These are phyloP conservation scores for Leptinotarsa rubiginosa DNA, from an alignment of 2,888 invertebrate genomes.

Conservation along the genomic window DNA sequence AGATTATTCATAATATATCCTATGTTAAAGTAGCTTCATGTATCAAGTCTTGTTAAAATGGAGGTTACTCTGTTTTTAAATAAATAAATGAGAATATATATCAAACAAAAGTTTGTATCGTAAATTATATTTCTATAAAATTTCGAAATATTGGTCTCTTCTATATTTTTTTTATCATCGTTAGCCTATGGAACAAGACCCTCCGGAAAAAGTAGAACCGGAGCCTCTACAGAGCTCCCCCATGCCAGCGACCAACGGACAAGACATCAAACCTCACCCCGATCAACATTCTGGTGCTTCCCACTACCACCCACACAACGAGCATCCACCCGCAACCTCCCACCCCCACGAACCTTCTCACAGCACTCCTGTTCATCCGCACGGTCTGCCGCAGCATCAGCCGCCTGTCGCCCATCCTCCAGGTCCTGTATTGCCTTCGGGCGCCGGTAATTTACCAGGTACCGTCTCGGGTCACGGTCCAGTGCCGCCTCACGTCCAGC, in stretches of 20 bases:
- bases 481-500: constrained; percentile 46
- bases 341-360: constrained; percentile 26
- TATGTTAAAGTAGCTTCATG: no score
- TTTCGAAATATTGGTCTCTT: no score
- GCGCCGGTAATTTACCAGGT: constrained; percentile 8
- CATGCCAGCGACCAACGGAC: constrained; percentile 32
- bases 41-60: no score
- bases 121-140: no score
- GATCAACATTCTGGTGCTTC: constrained; percentile 47
- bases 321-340: constrained; percentile 6
- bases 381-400: constrained; percentile 47
- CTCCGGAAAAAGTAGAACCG: constrained; percentile 37
- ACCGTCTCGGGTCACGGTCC: constrained; percentile 23
- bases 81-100: no score
- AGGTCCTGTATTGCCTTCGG: constrained; percentile 29
- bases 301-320: constrained; percentile 32
- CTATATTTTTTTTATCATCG: not conserved
- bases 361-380: constrained; percentile 39
- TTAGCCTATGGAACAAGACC: constrained; percentile 52
- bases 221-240: constrained; percentile 32
- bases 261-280: constrained; percentile 41
- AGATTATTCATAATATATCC: no score
- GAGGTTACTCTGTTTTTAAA: no score
- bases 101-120: no score
- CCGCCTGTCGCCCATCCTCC: constrained; percentile 39